A percentile compares a stretch with the other conserved stretches of the same genome.
phyloP scores from a whole-genome alignment of 2,113 vertebrate species.

The Etheostoma spectabile region DNA sequence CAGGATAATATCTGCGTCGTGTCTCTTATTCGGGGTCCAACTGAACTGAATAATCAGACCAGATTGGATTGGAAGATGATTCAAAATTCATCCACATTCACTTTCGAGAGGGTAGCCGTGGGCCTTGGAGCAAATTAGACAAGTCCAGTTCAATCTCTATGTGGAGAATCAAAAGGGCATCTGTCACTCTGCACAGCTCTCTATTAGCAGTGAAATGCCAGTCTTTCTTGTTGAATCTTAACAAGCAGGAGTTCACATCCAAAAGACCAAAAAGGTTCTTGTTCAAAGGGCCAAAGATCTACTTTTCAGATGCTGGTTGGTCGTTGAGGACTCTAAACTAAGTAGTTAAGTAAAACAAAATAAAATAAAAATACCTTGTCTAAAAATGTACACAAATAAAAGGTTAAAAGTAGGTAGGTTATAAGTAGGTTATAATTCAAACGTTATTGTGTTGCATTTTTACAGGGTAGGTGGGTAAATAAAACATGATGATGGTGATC shows the following conservation, averaged over 20 bases:
- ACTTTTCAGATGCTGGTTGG: neutral
- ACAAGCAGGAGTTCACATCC: neutral
- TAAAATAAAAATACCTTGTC: neutral
- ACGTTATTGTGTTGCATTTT: too few relatives aligned
- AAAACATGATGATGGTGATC: too few relatives aligned
- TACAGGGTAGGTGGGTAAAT: too few relatives aligned
- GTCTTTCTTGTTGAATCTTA: slow-evolving; percentile 51
- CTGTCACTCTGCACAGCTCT: slow-evolving; percentile 84
- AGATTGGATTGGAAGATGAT: slow-evolving; percentile 86
- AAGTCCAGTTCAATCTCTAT: slow-evolving; percentile 88
- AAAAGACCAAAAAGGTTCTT: neutral
- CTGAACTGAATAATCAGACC: slow-evolving; percentile 89
- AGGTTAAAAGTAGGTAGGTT: neutral
- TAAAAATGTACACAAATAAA: neutral
- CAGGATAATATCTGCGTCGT: slow-evolving; percentile 88
- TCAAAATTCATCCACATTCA: slow-evolving; percentile 93
- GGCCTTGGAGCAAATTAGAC: slow-evolving; percentile 87
- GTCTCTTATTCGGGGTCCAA: slow-evolving; percentile 85
- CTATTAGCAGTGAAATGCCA: slow-evolving; percentile 89
- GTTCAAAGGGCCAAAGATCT: slow-evolving; percentile 15
- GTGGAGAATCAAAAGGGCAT: slow-evolving; percentile 88
- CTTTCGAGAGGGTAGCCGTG: slow-evolving; percentile 87
- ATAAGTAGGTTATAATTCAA: too few relatives aligned
- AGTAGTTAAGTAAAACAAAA: neutral
- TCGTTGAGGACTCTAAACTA: neutral